Conservation (phyloP, 2,888 invertebrate species). For the Pachliopta kotzebuea region DNA sequence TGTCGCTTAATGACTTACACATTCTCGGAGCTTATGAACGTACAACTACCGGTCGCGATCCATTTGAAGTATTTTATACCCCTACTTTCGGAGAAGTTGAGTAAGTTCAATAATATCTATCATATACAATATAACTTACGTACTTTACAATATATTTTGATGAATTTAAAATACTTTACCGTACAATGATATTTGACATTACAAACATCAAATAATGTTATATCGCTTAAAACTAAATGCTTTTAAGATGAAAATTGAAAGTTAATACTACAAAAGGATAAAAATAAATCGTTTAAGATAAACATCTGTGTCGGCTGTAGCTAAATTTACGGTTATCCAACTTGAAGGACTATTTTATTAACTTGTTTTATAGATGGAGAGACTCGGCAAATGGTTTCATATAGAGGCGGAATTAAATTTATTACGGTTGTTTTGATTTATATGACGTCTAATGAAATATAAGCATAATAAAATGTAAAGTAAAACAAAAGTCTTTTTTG, state of each 20-base stretch:
- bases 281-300: conserved; percentile 14
- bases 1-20: conserved; percentile 58
- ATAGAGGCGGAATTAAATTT: conserved; percentile 16
- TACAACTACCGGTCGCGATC: conserved; percentile 40
- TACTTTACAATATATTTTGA: no score
- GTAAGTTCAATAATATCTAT: conserved; percentile 45
- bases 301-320: conserved; percentile 7
- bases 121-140: background rate
- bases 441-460: conserved; percentile 4
- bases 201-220: no score
- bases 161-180: no score
- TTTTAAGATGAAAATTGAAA: no score
- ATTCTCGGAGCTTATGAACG: conserved; percentile 59
- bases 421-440: conserved; percentile 12
- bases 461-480: background rate
- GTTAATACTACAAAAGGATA: background rate
- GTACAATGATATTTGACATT: no score
- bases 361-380: conserved; percentile 17
- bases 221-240: no score
- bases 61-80: conserved; percentile 45
- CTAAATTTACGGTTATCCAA: conserved; percentile 19
- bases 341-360: conserved; percentile 25
- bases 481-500: background rate
- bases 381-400: conserved; percentile 17
- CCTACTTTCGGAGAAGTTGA: conserved; percentile 56